Conservation (phyloP, 2,797 vertebrate species). For the Muscicapa comitata region DNA sequence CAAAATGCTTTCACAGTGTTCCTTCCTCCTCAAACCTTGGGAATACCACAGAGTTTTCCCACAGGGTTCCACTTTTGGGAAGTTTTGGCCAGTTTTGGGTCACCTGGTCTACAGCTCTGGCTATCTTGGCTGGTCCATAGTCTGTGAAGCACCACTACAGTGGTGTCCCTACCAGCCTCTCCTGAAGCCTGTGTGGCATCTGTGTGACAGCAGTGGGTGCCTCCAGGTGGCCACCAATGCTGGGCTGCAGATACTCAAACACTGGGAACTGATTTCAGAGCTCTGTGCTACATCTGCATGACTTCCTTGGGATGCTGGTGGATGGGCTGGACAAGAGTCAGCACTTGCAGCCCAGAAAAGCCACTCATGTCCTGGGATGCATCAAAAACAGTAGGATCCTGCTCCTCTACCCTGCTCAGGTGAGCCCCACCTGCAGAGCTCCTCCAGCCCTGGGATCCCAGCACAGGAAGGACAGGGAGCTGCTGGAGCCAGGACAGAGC, state of each 20-base stretch:
- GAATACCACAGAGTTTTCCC: neutral
- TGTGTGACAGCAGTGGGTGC: neutral
- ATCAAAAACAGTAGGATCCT: neutral
- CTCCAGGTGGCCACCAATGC: fast-evolving
- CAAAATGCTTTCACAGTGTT: neutral
- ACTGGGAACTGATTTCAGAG: neutral
- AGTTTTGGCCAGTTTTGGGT: neutral
- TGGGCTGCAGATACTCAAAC: neutral
- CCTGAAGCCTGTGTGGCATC: neutral
- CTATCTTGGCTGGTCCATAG: neutral
- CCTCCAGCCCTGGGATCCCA: neutral
- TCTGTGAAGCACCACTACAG: neutral
- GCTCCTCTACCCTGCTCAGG: fast-evolving
- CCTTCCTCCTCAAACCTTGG: neutral
- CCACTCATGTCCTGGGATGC: neutral
- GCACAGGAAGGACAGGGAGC: neutral
- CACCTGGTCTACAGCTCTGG: neutral
- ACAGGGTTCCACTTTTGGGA: neutral
- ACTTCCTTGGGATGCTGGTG: neutral
- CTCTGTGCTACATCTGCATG: neutral
- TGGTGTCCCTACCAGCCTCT: neutral
- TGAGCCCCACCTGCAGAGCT: neutral
- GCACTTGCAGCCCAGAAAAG: neutral
- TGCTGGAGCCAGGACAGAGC: neutral
- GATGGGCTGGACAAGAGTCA: neutral